Base-by-base conservation (phyloP, 2,888 invertebrate genomes). In the Desoria tigrina region DNA sequence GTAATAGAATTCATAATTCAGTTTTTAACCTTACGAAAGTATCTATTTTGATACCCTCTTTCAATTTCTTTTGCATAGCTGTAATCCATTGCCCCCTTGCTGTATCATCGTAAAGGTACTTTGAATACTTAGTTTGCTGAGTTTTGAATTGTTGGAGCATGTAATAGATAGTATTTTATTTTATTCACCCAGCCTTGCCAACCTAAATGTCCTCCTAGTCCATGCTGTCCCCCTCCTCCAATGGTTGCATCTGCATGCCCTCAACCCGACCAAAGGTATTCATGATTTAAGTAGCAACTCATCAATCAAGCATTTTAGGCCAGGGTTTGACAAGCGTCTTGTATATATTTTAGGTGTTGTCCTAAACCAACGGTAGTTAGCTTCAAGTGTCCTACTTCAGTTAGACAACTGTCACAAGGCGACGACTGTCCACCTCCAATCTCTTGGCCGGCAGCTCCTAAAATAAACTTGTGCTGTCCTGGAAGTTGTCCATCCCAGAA, bases 171-270 rank as follows among this genome's bases (percentile, higher is more conserved):
- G 45, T 45, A 16, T 51, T 7, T 21, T n/a, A n/a, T 26, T 51
- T 24, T 51, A 21, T 24, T 51, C 45, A 45, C 4, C 21, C 24
- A 51, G 51, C 66, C 69, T 27, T 69, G 69, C 32, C 65, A 69
- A 23, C 63, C 69, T 1, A 45, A 55, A 23, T 65, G 65, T 27
- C 64, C 68, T 28, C 59, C 55, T 26, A 50, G 56, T 26, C 69
- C 69, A n/a, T 72, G 71, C 42, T 72, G 71, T 58, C 71, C 71
- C 18, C 71, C 68, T 9, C 71, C 71, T n/a, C 65, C 68, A 18
- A 54, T 63, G 9, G 66, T 66, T 63, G 66, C 62, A 21, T 60
- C 66, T 23, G 45, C 65, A 11, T 68, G 69, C 26, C 69, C 68
- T 32, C 59, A 62, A n/a, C 71, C 68, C 4, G 64, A 68, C 26